Percentiles rank a stretch among this genome's conserved stretches.
Conservation (phyloP, 2,797 vertebrate genomes). For the Champsocephalus esox region DNA sequence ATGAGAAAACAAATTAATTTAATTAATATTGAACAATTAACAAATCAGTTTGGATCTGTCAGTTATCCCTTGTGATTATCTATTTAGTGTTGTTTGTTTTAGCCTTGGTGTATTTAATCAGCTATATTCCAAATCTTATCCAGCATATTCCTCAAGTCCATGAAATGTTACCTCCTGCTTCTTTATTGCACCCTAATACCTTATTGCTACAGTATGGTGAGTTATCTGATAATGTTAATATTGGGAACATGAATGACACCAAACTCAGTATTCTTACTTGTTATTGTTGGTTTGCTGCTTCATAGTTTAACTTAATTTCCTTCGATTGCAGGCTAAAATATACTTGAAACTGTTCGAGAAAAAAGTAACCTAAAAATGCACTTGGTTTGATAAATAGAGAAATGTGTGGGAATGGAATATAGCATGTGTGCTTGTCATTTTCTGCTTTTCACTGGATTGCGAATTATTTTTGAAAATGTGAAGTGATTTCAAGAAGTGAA, state of each 20-base stretch:
- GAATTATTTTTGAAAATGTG: conserved; percentile 85
- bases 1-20: conserved; percentile 49
- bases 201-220: conserved; percentile 83
- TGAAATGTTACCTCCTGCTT: conserved; percentile 86
- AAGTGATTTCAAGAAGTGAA: conserved; percentile 80
- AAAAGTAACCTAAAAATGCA: conserved; percentile 80
- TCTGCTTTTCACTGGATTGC: conserved; percentile 81
- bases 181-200: conserved; percentile 84
- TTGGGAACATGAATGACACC: conserved; percentile 83
- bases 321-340: conserved; percentile 77
- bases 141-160: conserved; percentile 84
- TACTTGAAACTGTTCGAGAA: conserved; percentile 83
- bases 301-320: conserved; percentile 77
- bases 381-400: conserved; percentile 80
- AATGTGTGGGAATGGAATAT: conserved; percentile 80
- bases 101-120: conserved; percentile 85
- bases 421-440: conserved; percentile 86
- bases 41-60: conserved; percentile 69
- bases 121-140: conserved; percentile 88
- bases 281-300: conserved; percentile 85
- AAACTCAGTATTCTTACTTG: conserved; percentile 86
- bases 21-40: conserved; percentile 49
- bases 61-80: conserved; percentile 76
- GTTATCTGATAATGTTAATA: conserved; percentile 79
- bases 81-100: conserved; percentile 84